These are phyloP conservation scores for Caenorhabditis imperialis DNA, from an alignment of 2,888 invertebrate species.

Conservation along the genomic window DNA sequence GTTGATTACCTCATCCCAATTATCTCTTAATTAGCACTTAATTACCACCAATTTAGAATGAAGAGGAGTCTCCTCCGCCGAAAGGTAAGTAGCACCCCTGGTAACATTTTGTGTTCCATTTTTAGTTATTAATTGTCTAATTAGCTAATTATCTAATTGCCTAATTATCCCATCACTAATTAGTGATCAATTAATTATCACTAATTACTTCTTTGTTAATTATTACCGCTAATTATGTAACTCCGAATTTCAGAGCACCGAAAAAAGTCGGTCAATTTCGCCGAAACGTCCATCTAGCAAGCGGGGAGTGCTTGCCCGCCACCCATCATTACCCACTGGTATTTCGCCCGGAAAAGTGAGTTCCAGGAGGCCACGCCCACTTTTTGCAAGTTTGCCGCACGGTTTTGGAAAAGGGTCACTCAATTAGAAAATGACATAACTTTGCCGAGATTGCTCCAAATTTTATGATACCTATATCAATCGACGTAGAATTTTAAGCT, in stretches of 20 bases:
- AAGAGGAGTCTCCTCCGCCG: constrained; percentile 38
- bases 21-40: constrained; percentile 8
- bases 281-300: constrained; percentile 53
- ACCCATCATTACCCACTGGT: constrained; percentile 60
- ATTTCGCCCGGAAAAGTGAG: constrained; percentile 63
- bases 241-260: constrained; percentile 51
- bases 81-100: constrained; percentile 29
- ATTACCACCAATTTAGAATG: constrained; percentile 36
- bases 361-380: background rate
- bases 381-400: too few species aligned
- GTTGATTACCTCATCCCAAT: background rate
- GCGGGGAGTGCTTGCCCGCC: constrained; percentile 47
- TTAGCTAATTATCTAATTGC: too few species aligned
- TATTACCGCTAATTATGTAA: background rate
- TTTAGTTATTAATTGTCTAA: background rate
- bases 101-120: constrained; percentile 4
- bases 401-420: too few species aligned
- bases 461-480: too few species aligned
- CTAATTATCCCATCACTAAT: constrained; percentile 12
- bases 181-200: constrained; percentile 19
- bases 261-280: constrained; percentile 70
- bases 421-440: too few species aligned
- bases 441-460: too few species aligned
- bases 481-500: too few species aligned
- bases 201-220: background rate